phyloP scores from a whole-genome alignment of 1,140 invertebrate genomes.

The Penaeus indicus region DNA sequence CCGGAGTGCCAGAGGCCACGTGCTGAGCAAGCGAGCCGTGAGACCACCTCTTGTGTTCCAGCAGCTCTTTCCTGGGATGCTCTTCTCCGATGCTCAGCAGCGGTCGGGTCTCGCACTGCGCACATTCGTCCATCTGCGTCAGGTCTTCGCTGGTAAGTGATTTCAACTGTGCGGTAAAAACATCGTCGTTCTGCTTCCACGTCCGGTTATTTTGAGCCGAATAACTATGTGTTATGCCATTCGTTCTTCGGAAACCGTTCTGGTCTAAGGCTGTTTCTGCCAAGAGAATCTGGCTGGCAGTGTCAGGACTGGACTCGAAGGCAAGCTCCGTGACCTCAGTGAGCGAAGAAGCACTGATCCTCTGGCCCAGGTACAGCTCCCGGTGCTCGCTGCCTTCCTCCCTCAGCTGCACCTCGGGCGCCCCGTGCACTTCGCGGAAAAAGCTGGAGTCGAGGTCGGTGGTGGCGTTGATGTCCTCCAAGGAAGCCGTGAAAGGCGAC shows the following conservation, averaged over 20 bases:
- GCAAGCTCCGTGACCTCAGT: too few species aligned
- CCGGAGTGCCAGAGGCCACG: background rate
- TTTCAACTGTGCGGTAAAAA: background rate
- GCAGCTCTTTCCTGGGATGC: background rate
- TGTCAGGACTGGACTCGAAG: too few species aligned
- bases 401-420: background rate
- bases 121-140: background rate
- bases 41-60: slow-evolving; percentile 38
- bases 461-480: slow-evolving; percentile 39
- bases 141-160: background rate
- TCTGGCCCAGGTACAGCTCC: slow-evolving; percentile 7
- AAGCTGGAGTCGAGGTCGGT: slow-evolving; percentile 20
- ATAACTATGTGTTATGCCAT: too few species aligned
- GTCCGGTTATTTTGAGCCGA: too few species aligned
- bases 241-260: too few species aligned
- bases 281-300: too few species aligned
- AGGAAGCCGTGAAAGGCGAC: slow-evolving; percentile 46
- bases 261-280: too few species aligned
- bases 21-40: background rate
- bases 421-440: background rate
- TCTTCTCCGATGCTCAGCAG: slow-evolving; percentile 33
- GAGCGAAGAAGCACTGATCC: background rate
- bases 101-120: slow-evolving; percentile 43
- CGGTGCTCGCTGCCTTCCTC: background rate
- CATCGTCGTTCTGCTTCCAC: slow-evolving; percentile 9